Conservation (phyloP, 2,888 invertebrate species). For the Phlogophora meticulosa region DNA sequence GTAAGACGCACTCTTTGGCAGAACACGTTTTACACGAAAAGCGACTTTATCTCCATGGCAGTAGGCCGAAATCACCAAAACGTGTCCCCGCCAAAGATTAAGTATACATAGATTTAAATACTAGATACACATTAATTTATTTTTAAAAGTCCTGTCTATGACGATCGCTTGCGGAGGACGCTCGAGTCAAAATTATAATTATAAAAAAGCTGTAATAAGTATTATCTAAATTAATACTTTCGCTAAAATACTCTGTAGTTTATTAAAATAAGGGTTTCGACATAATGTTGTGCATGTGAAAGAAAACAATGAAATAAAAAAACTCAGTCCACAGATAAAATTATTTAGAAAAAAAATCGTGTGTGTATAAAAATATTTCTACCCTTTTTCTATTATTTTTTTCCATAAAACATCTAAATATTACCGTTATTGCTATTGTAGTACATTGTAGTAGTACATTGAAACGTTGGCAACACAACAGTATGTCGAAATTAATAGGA, state of each 20-base stretch:
- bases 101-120: constrained; percentile 69
- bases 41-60: constrained; percentile 74
- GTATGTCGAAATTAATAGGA: constrained; percentile 53
- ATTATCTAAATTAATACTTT: constrained; percentile 83
- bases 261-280: constrained; percentile 59
- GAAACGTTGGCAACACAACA: constrained; percentile 53
- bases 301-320: background rate
- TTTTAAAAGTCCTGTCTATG: constrained; percentile 63
- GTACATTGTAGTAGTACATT: no score
- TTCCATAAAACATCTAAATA: constrained; percentile 39
- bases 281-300: constrained; percentile 62
- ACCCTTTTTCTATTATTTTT: constrained; percentile 23
- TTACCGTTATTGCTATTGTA: constrained; percentile 32
- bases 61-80: constrained; percentile 66
- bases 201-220: constrained; percentile 75
- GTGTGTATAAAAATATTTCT: constrained; percentile 57
- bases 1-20: constrained; percentile 61
- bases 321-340: background rate
- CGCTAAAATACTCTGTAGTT: constrained; percentile 77
- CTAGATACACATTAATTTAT: constrained; percentile 74
- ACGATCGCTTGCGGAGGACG: constrained; percentile 55
- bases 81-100: constrained; percentile 66
- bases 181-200: constrained; percentile 64
- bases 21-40: constrained; percentile 69
- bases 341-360: background rate